Evolutionary conservation across 2,797 vertebrate genomes (phyloP).

Genomic region (Percopsis omiscomaycus): DNA sequence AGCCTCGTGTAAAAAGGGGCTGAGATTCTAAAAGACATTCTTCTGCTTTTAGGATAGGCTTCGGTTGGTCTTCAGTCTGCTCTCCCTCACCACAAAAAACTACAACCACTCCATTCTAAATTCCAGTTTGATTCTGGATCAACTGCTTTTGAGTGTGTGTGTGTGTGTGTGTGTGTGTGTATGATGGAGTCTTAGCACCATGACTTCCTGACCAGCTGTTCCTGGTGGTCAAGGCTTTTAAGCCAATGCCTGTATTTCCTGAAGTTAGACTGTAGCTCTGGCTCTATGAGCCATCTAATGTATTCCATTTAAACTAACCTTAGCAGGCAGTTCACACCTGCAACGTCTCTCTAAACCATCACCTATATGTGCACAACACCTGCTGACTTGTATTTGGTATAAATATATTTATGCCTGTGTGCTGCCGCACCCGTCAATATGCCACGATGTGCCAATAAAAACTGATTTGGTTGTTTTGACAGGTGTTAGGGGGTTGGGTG

Average conservation of each 20-base stretch:
- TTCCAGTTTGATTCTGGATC: conserved; percentile 79
- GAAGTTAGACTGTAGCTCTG: conserved; percentile 29
- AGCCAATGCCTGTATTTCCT: conserved; percentile 86
- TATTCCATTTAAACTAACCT: conserved; percentile 7
- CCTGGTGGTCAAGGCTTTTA: conserved; percentile 75
- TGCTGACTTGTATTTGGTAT: conserved; percentile 21
- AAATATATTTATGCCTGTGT: conserved; percentile 43
- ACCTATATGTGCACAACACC: conserved; percentile 20
- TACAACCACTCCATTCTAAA: conserved; percentile 58
- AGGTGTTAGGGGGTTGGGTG: conserved; percentile 19
- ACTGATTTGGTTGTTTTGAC: conserved; percentile 13
- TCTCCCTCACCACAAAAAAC: conserved; percentile 38
- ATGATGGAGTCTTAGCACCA: conserved; percentile 51
- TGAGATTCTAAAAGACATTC: conserved; percentile 22
- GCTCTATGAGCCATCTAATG: conserved; percentile 14
- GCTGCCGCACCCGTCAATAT: conserved; percentile 7
- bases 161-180: conserved; percentile 12
- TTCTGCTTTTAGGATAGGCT: conserved; percentile 10
- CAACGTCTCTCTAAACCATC: conserved; percentile 2
- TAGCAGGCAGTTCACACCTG: conserved; percentile 13
- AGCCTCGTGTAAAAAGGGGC: conserved; percentile 24
- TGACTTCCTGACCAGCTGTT: conserved; percentile 91
- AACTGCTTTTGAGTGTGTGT: conserved; percentile 64
- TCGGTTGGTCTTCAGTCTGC: not conserved
- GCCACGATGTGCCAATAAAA: conserved; percentile 3